These are phyloP conservation scores for Thymelicus lineola DNA, from an alignment of 2,888 invertebrate species.

Conservation along the genomic window DNA sequence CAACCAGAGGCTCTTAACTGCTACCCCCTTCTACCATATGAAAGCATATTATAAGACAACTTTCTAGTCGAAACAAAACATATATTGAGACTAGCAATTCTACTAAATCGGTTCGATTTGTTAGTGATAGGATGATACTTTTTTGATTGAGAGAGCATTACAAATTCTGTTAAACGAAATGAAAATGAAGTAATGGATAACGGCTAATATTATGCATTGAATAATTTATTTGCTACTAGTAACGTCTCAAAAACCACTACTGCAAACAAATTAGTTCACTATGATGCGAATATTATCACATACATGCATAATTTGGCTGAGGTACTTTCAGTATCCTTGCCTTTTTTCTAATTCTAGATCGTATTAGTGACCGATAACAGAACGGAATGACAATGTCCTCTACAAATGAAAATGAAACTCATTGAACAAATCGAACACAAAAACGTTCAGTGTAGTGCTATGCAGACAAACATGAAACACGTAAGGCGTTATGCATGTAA, in stretches of 20 bases:
- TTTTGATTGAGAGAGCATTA: conserved; percentile 21
- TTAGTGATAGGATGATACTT: conserved; percentile 41
- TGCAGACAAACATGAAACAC: background rate
- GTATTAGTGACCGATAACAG: conserved; percentile 32
- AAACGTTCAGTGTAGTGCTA: conserved; percentile 37
- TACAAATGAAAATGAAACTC: conserved; percentile 14
- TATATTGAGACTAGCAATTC: conserved; percentile 79
- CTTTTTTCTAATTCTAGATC: conserved; percentile 28
- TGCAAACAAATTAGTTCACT: conserved; percentile 64
- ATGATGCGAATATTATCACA: conserved; percentile 59
- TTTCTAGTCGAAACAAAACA: conserved; percentile 32
- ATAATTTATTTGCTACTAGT: conserved; percentile 49
- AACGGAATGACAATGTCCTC: conserved; percentile 5
- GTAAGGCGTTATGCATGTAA: conserved; percentile 59
- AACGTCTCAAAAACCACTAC: conserved; percentile 60
- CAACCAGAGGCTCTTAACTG: conserved; percentile 20
- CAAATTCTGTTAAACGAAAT: conserved; percentile 33
- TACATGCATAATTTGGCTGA: conserved; percentile 55
- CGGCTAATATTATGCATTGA: conserved; percentile 36
- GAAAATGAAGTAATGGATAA: conserved; percentile 41
- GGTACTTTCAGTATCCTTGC: conserved; percentile 26
- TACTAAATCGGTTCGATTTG: conserved; percentile 60
- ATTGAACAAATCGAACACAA: conserved; percentile 48
- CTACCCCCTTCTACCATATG: conserved; percentile 26
- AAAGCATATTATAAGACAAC: conserved; percentile 27